Evolutionary conservation across 2,113 vertebrate genomes (phyloP).

Genomic region (Puffinus mauretanicus): DNA sequence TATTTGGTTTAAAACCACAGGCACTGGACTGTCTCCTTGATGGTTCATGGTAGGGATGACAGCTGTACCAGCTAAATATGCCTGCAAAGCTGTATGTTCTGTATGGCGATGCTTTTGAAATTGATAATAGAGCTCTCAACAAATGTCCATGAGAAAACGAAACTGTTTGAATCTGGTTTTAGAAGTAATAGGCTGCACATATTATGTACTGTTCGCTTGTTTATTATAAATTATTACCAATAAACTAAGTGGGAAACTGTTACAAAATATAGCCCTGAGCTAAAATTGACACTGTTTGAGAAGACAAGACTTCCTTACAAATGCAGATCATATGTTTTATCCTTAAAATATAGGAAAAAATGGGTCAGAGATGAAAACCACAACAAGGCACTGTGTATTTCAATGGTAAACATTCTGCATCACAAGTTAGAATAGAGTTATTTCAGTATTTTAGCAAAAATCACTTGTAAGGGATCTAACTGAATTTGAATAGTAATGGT

Average conservation of each 20-base stretch:
- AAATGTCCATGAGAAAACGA: conserved; percentile 30
- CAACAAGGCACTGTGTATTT: neutral
- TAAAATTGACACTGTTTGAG: conserved; percentile 5
- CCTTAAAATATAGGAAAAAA: conserved; percentile 53
- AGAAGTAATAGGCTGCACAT: neutral
- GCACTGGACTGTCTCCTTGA: neutral
- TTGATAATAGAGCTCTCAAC: neutral
- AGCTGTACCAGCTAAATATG: neutral
- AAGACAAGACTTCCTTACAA: conserved; percentile 9
- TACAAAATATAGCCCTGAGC: conserved; percentile 47
- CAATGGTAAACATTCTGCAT: neutral
- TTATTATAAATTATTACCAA: conserved; percentile 60
- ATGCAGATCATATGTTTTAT: neutral
- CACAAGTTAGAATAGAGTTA: neutral
- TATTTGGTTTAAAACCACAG: neutral
- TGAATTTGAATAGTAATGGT: neutral
- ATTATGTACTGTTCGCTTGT: neutral
- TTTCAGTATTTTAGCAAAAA: neutral
- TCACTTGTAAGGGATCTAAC: neutral
- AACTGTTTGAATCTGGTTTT: conserved; percentile 24
- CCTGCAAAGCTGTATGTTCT: neutral
- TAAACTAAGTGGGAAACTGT: conserved; percentile 47
- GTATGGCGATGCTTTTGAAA: neutral
- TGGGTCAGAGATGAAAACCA: conserved; percentile 42
- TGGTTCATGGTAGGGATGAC: neutral